Conservation (phyloP, 37 sponge, comb jelly and placozoan genomes). For the Spongilla lacustris region DNA sequence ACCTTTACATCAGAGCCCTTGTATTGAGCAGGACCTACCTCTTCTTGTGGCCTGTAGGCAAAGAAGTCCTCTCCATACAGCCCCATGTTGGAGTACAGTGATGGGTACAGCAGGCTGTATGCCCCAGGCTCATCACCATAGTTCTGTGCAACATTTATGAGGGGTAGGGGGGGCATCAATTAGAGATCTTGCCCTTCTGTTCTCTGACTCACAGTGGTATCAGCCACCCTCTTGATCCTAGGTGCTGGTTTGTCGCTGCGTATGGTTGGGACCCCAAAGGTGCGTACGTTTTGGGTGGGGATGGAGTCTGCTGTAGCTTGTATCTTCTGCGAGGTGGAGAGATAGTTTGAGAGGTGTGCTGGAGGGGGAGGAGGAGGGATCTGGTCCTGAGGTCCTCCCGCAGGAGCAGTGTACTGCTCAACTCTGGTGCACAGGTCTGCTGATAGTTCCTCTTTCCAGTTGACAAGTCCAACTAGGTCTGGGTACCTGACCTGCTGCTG, state of each 20-base stretch:
- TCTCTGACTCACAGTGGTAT: constrained; percentile 65
- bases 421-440: constrained; percentile 21
- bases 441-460: constrained; percentile 85
- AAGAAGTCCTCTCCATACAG: constrained; percentile 95
- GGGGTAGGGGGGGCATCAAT: not conserved
- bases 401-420: not conserved
- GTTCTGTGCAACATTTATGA: too few species aligned
- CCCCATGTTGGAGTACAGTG: constrained; percentile 83
- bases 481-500: constrained; percentile 17
- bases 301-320: constrained; percentile 76
- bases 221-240: constrained; percentile 83
- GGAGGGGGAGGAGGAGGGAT: not conserved
- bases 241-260: constrained; percentile 93
- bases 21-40: constrained; percentile 12
- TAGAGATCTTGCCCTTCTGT: not conserved
- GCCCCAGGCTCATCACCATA: constrained; percentile 98
- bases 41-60: constrained; percentile 56
- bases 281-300: constrained; percentile 50
- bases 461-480: constrained; percentile 75
- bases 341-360: constrained; percentile 28
- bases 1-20: not conserved
- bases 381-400: not conserved
- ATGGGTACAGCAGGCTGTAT: constrained; percentile 93
- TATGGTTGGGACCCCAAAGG: constrained; percentile 94
- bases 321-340: constrained; percentile 83